Percentiles rank a stretch among this genome's conserved stretches.
Conservation (phyloP, 2,888 invertebrate species). For the Drosophila kokeensis region DNA sequence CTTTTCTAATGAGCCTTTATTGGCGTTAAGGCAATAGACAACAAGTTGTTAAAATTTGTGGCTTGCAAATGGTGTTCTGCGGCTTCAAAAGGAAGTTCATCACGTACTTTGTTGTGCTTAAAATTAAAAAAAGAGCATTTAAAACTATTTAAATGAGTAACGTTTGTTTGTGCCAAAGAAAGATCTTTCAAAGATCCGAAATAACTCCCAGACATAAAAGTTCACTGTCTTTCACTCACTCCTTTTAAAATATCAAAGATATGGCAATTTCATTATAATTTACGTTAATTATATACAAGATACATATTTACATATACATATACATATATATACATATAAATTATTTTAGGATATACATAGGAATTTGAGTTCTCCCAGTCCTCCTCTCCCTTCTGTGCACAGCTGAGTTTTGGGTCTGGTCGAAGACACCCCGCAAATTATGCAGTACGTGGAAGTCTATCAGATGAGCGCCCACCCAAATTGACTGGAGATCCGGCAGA, state of each 20-base stretch:
- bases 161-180: background rate
- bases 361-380: background rate
- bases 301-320: too few relatives aligned
- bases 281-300: background rate
- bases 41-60: constrained; percentile 19
- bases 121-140: constrained; percentile 2
- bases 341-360: background rate
- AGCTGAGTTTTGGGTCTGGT: background rate
- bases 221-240: background rate
- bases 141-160: background rate
- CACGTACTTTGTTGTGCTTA: constrained; percentile 2
- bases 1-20: constrained; percentile 68
- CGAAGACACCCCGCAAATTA: constrained; percentile 6
- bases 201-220: background rate
- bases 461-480: constrained; percentile 68
- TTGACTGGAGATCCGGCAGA: background rate
- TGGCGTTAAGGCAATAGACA: constrained; percentile 17
- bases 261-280: background rate
- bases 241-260: background rate
- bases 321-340: background rate
- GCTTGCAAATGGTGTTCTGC: background rate
- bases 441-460: constrained; percentile 26
- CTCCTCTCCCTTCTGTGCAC: background rate
- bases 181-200: background rate
- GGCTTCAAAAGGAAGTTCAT: constrained; percentile 13